Evolutionary conservation across 2,888 invertebrate species (phyloP).

Genomic region (Macrosiphum euphorbiae): DNA sequence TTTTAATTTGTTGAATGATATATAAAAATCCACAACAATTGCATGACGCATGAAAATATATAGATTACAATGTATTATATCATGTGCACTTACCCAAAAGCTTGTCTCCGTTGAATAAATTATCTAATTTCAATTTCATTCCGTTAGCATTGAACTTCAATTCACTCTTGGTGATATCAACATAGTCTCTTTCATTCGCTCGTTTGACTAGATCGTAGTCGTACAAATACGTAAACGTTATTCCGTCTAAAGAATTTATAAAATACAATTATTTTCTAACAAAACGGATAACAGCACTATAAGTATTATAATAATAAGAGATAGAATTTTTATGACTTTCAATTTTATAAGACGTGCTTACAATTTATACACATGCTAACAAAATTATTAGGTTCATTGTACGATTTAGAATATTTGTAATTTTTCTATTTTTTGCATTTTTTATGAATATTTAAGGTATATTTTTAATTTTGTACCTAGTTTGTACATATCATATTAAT

Average conservation of each 20-base stretch:
- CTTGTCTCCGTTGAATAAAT: conserved; percentile 69
- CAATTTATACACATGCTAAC: no score
- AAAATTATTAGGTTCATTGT: no score
- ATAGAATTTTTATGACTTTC: neutral
- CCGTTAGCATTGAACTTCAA: conserved; percentile 67
- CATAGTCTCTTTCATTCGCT: conserved; percentile 67
- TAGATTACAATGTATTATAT: neutral
- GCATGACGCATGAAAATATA: neutral
- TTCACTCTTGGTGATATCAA: conserved; percentile 66
- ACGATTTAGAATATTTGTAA: no score
- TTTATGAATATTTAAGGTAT: no score
- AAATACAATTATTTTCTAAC: neutral
- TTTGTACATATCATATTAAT: no score
- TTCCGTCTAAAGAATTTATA: conserved; percentile 65
- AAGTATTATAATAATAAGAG: neutral
- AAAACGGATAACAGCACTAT: neutral
- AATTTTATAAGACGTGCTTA: no score
- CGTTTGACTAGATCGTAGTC: conserved; percentile 67
- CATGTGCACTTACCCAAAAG: conserved; percentile 68
- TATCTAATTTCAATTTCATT: conserved; percentile 68
- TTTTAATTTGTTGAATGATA: neutral
- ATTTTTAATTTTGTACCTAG: no score
- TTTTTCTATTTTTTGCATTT: neutral
- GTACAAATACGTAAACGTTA: conserved; percentile 67
- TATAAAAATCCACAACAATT: neutral